These are phyloP conservation scores for Ammodramus savannarum DNA, from an alignment of 2,113 vertebrate genomes.

Conservation along the genomic window DNA sequence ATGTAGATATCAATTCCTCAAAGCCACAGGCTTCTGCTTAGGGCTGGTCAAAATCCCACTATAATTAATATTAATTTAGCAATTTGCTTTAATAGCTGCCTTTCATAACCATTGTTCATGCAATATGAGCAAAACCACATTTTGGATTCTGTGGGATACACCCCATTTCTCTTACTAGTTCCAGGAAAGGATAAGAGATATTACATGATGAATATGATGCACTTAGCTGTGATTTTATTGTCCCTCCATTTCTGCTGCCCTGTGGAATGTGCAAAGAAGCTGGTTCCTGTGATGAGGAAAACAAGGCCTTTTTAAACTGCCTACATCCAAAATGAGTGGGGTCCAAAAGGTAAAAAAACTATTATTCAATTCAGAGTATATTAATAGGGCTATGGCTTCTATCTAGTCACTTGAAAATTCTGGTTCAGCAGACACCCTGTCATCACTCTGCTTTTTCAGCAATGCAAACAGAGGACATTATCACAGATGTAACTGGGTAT, in stretches of 20 bases:
- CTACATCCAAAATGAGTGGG: background rate
- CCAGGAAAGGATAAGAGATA: background rate
- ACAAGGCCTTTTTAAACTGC: background rate
- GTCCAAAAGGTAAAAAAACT: background rate
- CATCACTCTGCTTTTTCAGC: background rate
- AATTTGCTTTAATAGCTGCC: background rate
- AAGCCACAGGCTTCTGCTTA: background rate
- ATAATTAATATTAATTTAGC: background rate
- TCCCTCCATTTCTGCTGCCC: background rate
- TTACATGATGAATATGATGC: background rate
- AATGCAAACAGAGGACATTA: background rate
- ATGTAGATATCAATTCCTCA: background rate
- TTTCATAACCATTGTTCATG: background rate
- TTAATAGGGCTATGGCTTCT: background rate
- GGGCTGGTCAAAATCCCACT: background rate
- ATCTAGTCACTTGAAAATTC: background rate
- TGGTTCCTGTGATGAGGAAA: background rate
- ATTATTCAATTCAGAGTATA: background rate
- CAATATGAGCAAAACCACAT: background rate
- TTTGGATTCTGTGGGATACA: background rate
- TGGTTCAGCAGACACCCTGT: background rate
- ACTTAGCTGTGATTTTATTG: background rate
- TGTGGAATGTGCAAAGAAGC: background rate
- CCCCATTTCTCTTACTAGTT: background rate
- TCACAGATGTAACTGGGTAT: background rate